Percentiles rank a stretch among this genome's conserved stretches.
Conservation (phyloP, 2,113 vertebrate genomes). For the Peromyscus californicus region DNA sequence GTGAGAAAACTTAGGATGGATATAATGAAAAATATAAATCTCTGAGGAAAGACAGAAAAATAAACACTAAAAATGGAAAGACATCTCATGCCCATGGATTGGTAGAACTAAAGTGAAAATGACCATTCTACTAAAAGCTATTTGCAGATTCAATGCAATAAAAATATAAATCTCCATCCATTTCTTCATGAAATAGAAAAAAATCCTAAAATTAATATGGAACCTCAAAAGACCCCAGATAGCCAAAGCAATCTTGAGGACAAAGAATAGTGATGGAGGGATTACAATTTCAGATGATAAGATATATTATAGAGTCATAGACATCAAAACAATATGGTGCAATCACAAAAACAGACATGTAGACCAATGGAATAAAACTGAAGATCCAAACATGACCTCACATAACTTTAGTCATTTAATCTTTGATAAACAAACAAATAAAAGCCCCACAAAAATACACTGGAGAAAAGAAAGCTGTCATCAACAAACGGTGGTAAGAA, state of each 20-base stretch:
- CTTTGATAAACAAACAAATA: no score
- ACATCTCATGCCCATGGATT: no score
- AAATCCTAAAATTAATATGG: not conserved
- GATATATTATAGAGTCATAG: not conserved
- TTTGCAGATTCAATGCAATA: not conserved
- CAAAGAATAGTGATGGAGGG: not conserved
- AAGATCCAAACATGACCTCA: no score
- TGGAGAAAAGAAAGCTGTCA: no score
- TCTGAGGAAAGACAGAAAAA: not conserved
- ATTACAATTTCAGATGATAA: not conserved
- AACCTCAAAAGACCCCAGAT: not conserved
- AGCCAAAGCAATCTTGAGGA: not conserved
- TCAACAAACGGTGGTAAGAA: no score
- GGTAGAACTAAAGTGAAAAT: no score
- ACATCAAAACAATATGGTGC: not conserved
- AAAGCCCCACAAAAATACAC: no score
- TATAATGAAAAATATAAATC: not conserved
- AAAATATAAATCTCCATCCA: not conserved
- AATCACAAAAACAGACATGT: not conserved
- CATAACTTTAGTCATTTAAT: no score
- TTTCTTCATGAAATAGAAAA: not conserved
- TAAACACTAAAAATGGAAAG: no score
- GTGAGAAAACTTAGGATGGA: not conserved
- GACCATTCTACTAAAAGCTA: no score
- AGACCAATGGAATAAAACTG: no score